These are phyloP conservation scores for Oncorhynchus nerka DNA, from an alignment of 2,113 vertebrate genomes.

Conservation along the genomic window DNA sequence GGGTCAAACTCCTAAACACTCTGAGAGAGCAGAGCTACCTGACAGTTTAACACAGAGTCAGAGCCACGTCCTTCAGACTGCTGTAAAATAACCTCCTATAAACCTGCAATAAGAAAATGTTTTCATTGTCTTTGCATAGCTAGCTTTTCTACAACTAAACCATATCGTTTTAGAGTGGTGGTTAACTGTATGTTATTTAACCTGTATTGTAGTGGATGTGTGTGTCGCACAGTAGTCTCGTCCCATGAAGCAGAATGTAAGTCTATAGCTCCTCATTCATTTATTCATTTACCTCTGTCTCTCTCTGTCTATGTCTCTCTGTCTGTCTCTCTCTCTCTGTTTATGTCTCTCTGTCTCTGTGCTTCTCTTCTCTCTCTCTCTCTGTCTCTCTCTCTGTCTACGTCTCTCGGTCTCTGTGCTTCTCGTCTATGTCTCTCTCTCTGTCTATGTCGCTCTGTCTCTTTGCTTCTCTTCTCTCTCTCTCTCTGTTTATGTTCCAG, in stretches of 20 bases:
- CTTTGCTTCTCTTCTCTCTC: background rate
- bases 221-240: background rate
- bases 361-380: no score
- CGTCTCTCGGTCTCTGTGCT: no score
- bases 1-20: constrained; percentile 59
- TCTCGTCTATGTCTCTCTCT: constrained; percentile 8
- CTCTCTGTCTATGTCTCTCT: no score
- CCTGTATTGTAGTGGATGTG: background rate
- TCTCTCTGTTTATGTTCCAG: constrained; percentile 71
- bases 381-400: no score
- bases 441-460: constrained; percentile 49
- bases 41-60: constrained; percentile 49
- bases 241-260: constrained; percentile 22
- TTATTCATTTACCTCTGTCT: constrained; percentile 6
- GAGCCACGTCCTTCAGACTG: background rate
- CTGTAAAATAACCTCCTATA: background rate
- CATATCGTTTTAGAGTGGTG: background rate
- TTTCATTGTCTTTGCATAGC: no score
- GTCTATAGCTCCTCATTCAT: constrained; percentile 57
- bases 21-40: constrained; percentile 26
- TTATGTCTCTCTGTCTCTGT: constrained; percentile 32
- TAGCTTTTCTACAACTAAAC: background rate
- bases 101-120: background rate
- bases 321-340: background rate
- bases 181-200: background rate